Base-by-base conservation (phyloP, 2,888 invertebrate genomes). In the Ectemnius continuus region DNA sequence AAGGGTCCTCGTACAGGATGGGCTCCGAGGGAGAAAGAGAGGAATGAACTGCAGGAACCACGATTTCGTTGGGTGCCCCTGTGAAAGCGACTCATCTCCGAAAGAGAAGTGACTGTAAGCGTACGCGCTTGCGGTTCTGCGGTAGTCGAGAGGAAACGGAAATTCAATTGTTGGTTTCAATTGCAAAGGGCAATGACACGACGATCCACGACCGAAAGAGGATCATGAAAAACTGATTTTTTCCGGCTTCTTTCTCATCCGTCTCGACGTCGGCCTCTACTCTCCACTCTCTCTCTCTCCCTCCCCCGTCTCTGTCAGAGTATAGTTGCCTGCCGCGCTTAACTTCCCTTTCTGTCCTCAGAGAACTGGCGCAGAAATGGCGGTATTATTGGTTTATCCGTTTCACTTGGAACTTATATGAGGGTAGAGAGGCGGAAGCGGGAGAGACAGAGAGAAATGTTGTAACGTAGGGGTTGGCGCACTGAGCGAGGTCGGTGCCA, bases 331-430 rank as follows among this genome's bases (percentile, higher is more conserved):
- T n/a, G n/a, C 16, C 36, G 20, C 36, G 4, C 36, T 36, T 36
- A 36, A 36, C 36, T 56, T n/a, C 23, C 23, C 70, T 57, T 64
- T 82, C 61, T 70, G 76, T 77, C 77, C 70, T 75, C 67, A 67
- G 67, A 26, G 76, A 67, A 76, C 62, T 66, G 52, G 70, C 79
- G 80, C 77, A 79, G 83, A 85, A 84, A 86, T 81, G 79, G 79
- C 79, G 75, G 82, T 83, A 84, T 87, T 87, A 88, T 88, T 87
- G 86, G 83, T 83, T 88, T 88, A 88, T 85, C 83, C 85, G 80
- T 75, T 79, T 82, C 81, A 52, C 73, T 70, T 26, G 59, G 57
- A 48, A 66, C 46, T 69, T 63, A 46, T 59, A 70, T 20, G 56
- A 52, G 62, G 13, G 28, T 23, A 66, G 8, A 13, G 60, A 26